phyloP scores from a whole-genome alignment of 2,797 vertebrate genomes.

The Tapera naevia region DNA sequence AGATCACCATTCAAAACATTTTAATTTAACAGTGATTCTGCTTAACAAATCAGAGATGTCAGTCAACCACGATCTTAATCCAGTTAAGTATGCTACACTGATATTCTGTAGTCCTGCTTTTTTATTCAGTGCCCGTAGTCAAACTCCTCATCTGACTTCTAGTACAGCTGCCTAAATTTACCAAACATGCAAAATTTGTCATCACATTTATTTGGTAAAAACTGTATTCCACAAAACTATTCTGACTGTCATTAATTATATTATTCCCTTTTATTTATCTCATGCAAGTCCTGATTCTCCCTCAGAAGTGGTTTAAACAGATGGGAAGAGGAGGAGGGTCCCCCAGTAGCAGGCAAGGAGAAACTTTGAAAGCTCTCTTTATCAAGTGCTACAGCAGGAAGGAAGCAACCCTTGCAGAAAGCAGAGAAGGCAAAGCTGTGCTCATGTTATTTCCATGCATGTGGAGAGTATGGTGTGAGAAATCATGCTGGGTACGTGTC shows the following conservation, averaged over 20 bases:
- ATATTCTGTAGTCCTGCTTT: background rate
- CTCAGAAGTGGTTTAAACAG: constrained; percentile 2
- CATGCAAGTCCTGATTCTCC: background rate
- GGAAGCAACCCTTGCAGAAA: background rate
- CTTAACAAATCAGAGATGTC: constrained; percentile 6
- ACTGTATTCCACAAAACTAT: constrained; percentile 32
- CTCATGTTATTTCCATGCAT: fast-evolving
- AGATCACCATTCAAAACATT: constrained; percentile 2
- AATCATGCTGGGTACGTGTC: too few species aligned
- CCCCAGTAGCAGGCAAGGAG: background rate
- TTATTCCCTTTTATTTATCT: constrained; percentile 23
- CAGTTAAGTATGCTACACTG: background rate
- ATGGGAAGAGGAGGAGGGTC: constrained; percentile 20
- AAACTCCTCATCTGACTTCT: background rate
- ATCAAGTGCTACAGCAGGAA: background rate
- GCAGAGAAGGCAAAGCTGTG: background rate
- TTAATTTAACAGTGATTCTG: background rate
- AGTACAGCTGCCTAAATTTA: constrained; percentile 43
- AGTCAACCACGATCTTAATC: constrained; percentile 14
- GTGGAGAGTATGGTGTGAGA: fast-evolving
- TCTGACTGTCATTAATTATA: constrained; percentile 32
- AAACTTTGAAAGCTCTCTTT: background rate
- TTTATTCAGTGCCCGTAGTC: constrained; percentile 12
- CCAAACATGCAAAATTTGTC: constrained; percentile 20
- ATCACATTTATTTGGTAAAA: constrained; percentile 45